Evolutionary conservation across 1,140 invertebrate species (phyloP), one percentile per base, ranked within the genome.

Genomic region (Leucophenga varia): DNA sequence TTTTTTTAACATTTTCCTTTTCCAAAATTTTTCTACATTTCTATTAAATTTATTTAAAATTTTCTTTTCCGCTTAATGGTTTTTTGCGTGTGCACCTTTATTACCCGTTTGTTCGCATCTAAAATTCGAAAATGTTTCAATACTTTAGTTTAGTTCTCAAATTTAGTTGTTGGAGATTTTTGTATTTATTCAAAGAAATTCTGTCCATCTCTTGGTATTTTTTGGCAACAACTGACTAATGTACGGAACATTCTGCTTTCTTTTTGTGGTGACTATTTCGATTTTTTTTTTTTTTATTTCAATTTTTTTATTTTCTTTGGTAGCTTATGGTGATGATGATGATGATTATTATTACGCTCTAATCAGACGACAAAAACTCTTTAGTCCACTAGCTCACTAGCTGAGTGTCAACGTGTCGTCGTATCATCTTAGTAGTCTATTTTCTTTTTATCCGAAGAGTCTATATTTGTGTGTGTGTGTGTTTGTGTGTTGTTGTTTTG

Each of bases 101-200:
- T 67, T 67, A 67, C 68, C 63, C 63, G 63, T 67, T 67, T 52
- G 63, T 51, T 67, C 63, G 63, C 63, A 67, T 67, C 63, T 67
- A 55, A 67, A 49, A 67, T 63, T 55, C 63, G 64, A 65, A 67
- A 67, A 65, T 65, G 63, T 65, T 65, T 65, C 63, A 65, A 65
- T 65, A 67, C 63, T 68, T 34, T 34, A 59, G 49, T 59, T 63
- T 10, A 25, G 22, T 25, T 25, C n/a, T n/a, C 22, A 25, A 25
- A 6, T 25, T 25, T 10, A 25, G 22, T 59, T 65, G 63, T 67
- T 67, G 63, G 63, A 67, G 63, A 67, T 67, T 67, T 65, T n/a
- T 67, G 63, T 65, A 65, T 65, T 65, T 65, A n/a, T 65, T 63
- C 63, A 63, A 68, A 65, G n/a, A n/a, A n/a, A n/a, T n/a, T n/a